Evolutionary conservation across 2,797 vertebrate genomes (phyloP).

Genomic region (Lacerta agilis): DNA sequence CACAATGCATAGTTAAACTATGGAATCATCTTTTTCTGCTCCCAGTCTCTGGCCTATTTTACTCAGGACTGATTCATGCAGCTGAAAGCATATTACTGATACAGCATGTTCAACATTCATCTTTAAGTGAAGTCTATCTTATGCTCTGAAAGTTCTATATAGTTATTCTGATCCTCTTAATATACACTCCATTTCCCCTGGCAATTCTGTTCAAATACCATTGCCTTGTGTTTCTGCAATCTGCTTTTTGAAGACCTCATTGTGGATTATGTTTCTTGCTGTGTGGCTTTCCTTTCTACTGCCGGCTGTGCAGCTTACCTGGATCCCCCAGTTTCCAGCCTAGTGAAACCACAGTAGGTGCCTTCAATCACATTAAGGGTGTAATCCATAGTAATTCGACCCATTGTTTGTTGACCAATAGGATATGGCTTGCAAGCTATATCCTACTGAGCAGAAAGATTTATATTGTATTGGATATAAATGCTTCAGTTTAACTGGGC

Average conservation of each 20-base stretch:
- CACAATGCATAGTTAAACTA: no score
- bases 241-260: background rate
- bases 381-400: no score
- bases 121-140: background rate
- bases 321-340: no score
- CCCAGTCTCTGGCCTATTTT: background rate
- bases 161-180: background rate
- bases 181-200: background rate
- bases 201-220: background rate
- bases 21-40: background rate
- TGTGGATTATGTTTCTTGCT: background rate
- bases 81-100: background rate
- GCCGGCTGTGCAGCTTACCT: background rate
- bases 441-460: background rate
- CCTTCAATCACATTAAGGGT: background rate
- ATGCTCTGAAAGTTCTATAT: background rate
- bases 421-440: background rate
- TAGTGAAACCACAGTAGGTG: background rate
- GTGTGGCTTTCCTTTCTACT: background rate
- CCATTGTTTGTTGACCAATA: background rate
- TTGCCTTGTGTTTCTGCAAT: background rate
- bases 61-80: background rate
- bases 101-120: background rate
- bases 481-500: background rate
- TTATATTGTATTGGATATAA: background rate